Percentiles rank a stretch among this genome's conserved stretches.
These are phyloP conservation scores for Epizoanthus scotinus DNA, from an alignment of 92 coral and sea anemone species.

Conservation along the genomic window DNA sequence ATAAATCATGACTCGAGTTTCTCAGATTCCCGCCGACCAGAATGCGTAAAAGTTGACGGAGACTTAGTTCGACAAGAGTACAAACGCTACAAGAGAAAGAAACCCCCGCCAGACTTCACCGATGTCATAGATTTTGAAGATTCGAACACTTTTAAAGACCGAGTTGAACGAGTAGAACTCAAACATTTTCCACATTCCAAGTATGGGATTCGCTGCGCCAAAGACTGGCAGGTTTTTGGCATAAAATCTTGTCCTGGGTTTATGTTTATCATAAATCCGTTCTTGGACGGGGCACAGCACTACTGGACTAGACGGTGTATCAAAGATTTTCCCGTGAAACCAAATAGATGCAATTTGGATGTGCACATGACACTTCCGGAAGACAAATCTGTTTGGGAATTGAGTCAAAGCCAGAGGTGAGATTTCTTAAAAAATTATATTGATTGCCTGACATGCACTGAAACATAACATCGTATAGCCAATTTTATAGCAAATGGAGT, in stretches of 20 bases:
- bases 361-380: slow-evolving; percentile 75
- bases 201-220: slow-evolving; percentile 71
- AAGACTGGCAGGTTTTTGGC: slow-evolving; percentile 83
- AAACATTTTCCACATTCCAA: slow-evolving; percentile 50
- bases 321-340: slow-evolving; percentile 86
- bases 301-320: slow-evolving; percentile 91
- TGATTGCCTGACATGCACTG: background rate
- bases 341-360: slow-evolving; percentile 84
- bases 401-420: slow-evolving; percentile 57
- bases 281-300: slow-evolving; percentile 84
- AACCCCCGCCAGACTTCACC: slow-evolving; percentile 92
- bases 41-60: slow-evolving; percentile 19
- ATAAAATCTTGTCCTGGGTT: slow-evolving; percentile 82
- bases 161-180: slow-evolving; percentile 53
- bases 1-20: background rate
- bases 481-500: too few relatives aligned
- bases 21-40: background rate
- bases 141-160: slow-evolving; percentile 62
- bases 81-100: slow-evolving; percentile 88
- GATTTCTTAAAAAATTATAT: background rate
- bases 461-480: too few relatives aligned
- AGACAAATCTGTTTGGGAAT: slow-evolving; percentile 78
- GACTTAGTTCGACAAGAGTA: slow-evolving; percentile 92
- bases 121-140: slow-evolving; percentile 92
- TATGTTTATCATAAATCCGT: slow-evolving; percentile 89